phyloP scores from a whole-genome alignment of 2,113 vertebrate genomes.

The Verasper variegatus region DNA sequence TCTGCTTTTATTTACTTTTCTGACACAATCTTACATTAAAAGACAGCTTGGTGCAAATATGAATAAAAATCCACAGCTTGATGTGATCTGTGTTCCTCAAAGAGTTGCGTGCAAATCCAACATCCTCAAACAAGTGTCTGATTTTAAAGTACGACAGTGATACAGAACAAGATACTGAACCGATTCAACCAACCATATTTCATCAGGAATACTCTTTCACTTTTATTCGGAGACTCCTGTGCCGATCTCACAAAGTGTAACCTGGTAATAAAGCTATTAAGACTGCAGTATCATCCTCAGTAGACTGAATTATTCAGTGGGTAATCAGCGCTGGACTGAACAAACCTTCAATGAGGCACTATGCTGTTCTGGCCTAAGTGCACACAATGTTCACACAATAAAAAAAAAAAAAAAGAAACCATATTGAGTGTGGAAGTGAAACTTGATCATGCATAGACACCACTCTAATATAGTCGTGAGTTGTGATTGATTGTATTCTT shows the following conservation, averaged over 20 bases:
- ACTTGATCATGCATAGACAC: neutral
- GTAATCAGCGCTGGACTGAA: neutral
- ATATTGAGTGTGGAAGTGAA: constrained; percentile 9
- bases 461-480: neutral
- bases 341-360: too few species aligned
- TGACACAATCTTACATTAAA: constrained; percentile 16
- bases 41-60: constrained; percentile 43
- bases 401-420: neutral
- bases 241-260: neutral
- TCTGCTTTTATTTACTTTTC: neutral
- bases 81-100: constrained; percentile 30
- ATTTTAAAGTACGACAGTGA: constrained; percentile 15
- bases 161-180: neutral
- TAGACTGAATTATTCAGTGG: neutral
- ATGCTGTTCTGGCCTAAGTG: neutral
- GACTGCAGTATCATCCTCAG: neutral
- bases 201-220: too few species aligned
- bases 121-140: neutral
- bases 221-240: too few species aligned
- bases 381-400: neutral
- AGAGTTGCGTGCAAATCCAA: constrained; percentile 42
- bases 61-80: constrained; percentile 39
- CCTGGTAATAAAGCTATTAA: neutral
- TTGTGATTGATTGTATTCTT: constrained; percentile 13
- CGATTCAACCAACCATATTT: too few species aligned